A percentile compares a stretch with the other conserved stretches of the same genome.
Evolutionary conservation across 64 coral and sea anemone genomes (phyloP).

Genomic region (Montipora sp.): DNA sequence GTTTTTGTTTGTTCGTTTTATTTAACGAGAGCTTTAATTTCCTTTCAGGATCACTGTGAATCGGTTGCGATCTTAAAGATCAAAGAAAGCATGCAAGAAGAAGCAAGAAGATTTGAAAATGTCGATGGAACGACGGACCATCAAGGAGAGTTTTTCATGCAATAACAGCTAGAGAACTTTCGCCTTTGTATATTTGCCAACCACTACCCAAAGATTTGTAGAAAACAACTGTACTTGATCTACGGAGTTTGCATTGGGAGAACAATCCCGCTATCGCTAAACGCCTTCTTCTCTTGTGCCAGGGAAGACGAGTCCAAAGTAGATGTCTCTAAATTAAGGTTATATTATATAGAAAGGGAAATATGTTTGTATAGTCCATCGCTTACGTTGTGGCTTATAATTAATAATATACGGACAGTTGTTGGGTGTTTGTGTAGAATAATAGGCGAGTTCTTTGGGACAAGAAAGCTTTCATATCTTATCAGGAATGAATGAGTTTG

Average conservation of each 20-base stretch:
- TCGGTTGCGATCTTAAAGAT: slow-evolving; percentile 74
- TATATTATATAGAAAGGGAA: too few relatives aligned
- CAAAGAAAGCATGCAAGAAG: slow-evolving; percentile 76
- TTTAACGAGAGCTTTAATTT: not conserved
- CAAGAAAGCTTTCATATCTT: too few relatives aligned
- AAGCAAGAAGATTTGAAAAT: slow-evolving; percentile 74
- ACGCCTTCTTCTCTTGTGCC: not conserved
- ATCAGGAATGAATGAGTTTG: too few relatives aligned
- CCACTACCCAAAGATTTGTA: slow-evolving; percentile 31
- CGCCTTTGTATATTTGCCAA: slow-evolving; percentile 25
- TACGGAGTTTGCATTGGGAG: slow-evolving; percentile 1
- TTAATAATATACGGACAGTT: too few relatives aligned
- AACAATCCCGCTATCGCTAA: not conserved
- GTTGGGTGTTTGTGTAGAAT: too few relatives aligned
- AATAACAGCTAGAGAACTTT: slow-evolving; percentile 31
- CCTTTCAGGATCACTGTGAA: slow-evolving; percentile 66
- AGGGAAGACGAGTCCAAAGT: not conserved
- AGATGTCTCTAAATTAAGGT: slow-evolving; percentile 51
- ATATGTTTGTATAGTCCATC: too few relatives aligned
- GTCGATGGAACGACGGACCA: slow-evolving; percentile 38
- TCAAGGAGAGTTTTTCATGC: slow-evolving; percentile 58
- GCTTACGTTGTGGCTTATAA: too few relatives aligned
- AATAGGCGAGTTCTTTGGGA: too few relatives aligned
- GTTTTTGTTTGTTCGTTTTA: too few relatives aligned
- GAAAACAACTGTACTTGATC: not conserved